Percentiles rank a stretch among this genome's conserved stretches.
Evolutionary conservation across 2,797 vertebrate species (phyloP).

Genomic region (Pachyuromys duprasi): DNA sequence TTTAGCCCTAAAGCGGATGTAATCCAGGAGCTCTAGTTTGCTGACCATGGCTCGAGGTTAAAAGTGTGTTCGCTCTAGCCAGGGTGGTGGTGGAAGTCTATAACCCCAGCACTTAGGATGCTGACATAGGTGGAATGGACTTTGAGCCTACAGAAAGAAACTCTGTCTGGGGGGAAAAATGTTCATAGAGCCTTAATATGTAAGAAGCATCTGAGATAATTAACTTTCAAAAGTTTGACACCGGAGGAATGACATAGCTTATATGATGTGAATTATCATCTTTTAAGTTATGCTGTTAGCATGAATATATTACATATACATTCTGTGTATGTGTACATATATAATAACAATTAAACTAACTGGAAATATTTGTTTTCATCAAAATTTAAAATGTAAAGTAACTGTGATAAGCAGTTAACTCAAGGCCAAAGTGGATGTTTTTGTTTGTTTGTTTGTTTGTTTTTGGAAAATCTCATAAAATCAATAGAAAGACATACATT

Average conservation of each 20-base stretch:
- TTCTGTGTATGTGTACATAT: not conserved
- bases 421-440: conserved; percentile 27
- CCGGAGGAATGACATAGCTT: conserved; percentile 12
- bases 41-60: not conserved
- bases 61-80: conserved; percentile 5
- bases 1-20: not conserved
- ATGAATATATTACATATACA: not conserved
- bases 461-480: conserved; percentile 34
- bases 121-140: too few relatives aligned
- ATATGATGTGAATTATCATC: conserved; percentile 36
- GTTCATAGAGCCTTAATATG: not conserved
- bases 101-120: not conserved
- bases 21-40: not conserved
- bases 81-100: not conserved
- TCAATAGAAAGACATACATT: conserved; percentile 19
- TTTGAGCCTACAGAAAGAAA: not conserved
- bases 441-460: not conserved
- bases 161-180: not conserved
- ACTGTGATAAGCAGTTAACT: not conserved
- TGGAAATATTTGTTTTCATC: conserved; percentile 46
- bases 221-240: conserved; percentile 36
- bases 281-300: conserved; percentile 19
- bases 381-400: conserved; percentile 48
- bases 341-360: conserved; percentile 13
- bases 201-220: conserved; percentile 30